Base-by-base conservation (phyloP, 2,113 vertebrate species). In the Spermophilus dauricus region DNA sequence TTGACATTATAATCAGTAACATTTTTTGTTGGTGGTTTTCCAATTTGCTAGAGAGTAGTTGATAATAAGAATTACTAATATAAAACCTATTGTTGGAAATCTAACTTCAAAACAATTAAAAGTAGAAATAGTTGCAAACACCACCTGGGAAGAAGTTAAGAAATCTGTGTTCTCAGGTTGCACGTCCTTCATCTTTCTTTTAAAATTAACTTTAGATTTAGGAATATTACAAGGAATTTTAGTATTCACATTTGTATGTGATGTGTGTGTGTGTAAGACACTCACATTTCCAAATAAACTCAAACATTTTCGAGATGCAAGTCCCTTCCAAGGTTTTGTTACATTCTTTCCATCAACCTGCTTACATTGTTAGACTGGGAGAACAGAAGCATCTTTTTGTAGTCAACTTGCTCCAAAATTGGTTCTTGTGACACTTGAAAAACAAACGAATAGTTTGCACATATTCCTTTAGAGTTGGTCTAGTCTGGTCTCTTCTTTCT, bases 141-240 rank as follows among this genome's bases (percentile, higher is more conserved):
- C 24, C 1, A 28, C 45, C 20, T 34, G 63, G 30, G 16, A 0
- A n/a, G 85, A 73, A n/a, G 67, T 53, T 2, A 39, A 28, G 58
- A 69, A 73, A 10, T 70, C n/a, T 45, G 0, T 51, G 56, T 5
- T 26, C 39, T 76, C 37, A 7, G 20, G 75, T 70, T 69, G 37
- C 30, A 72, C 81, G 42, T 17, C 4, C 22, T 86, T 92, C 16
- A 5, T 81, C 84, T 61, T 85, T 82, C 34, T 80, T 73, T 90
- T 75, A 80, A 90, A 94, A 75, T 76, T 67, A 73, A 93, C 16
- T 83, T 94, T 76, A 88, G 58, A 72, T 86, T 95, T 95, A 45
- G 75, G 24, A 76, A 22, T 67, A 86, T 69, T 39, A 65, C 34
- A 75, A 92, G 45, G 88, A 82, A 65, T 10, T n/a, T n/a, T 14